Conservation (phyloP, 2,797 vertebrate species). For the Orestias chungarensis region DNA sequence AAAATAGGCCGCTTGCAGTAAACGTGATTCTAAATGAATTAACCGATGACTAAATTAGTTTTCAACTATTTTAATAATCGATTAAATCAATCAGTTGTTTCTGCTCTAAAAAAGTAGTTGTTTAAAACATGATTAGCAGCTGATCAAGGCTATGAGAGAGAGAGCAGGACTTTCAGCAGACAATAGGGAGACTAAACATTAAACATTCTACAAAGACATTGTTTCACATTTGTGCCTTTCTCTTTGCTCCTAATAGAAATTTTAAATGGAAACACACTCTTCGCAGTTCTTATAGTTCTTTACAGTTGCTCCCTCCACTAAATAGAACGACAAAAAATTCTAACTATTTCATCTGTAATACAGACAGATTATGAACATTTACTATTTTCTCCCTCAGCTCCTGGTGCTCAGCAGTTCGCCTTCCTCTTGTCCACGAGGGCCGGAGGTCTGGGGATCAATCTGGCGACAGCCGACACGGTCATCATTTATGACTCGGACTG, state of each 20-base stretch:
- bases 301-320: too few species aligned
- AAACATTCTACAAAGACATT: neutral
- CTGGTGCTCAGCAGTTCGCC: slow-evolving; percentile 96
- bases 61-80: too few species aligned
- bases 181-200: neutral
- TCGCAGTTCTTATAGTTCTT: too few species aligned
- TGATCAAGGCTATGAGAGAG: neutral
- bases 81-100: too few species aligned
- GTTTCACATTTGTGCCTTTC: neutral
- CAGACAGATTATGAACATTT: neutral
- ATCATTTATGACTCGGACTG: slow-evolving; percentile 99
- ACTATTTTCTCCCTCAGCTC: slow-evolving; percentile 78
- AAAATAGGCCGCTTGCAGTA: too few species aligned
- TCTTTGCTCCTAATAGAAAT: neutral
- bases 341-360: neutral
- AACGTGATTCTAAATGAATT: too few species aligned
- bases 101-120: too few species aligned
- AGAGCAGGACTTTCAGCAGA: neutral
- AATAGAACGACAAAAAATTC: neutral
- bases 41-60: too few species aligned
- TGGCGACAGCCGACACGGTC: slow-evolving; percentile 98
- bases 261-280: neutral
- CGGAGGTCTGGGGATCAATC: slow-evolving; percentile 96
- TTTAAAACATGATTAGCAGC: neutral
- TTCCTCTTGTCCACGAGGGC: slow-evolving; percentile 97